A percentile compares a stretch with the other conserved stretches of the same genome.
Evolutionary conservation across 2,888 invertebrate species (phyloP).

Genomic region (Saturnia japonica): DNA sequence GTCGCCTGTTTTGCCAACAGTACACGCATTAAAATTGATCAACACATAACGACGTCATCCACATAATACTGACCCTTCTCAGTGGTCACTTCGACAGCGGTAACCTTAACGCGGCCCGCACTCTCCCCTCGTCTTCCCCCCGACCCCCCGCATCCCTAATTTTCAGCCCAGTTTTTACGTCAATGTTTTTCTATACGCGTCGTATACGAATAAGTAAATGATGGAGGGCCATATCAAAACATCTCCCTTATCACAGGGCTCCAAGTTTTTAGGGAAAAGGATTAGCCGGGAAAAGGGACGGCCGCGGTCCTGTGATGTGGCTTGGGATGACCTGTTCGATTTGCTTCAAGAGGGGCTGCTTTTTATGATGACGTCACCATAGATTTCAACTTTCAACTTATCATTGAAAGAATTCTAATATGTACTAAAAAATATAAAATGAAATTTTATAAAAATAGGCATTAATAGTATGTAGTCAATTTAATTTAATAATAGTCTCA

Average conservation of each 20-base stretch:
- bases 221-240: conserved; percentile 78
- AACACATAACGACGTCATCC: conserved; percentile 80
- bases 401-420: no score
- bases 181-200: conserved; percentile 80
- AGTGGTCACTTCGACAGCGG: conserved; percentile 81
- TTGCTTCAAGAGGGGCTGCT: background rate
- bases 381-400: background rate
- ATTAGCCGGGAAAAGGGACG: conserved; percentile 18
- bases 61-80: conserved; percentile 79
- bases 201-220: conserved; percentile 64
- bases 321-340: conserved; percentile 10
- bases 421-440: no score
- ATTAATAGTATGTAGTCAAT: no score
- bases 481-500: no score
- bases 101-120: conserved; percentile 33
- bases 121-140: background rate
- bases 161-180: conserved; percentile 79
- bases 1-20: conserved; percentile 37
- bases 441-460: no score
- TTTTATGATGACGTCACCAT: conserved; percentile 7
- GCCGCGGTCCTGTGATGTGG: background rate
- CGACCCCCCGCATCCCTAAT: conserved; percentile 54
- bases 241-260: conserved; percentile 72
- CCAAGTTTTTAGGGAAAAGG: conserved; percentile 66
- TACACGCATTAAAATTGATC: conserved; percentile 79